Base-by-base conservation (phyloP, 2,113 vertebrate genomes). In the Columbina picui region DNA sequence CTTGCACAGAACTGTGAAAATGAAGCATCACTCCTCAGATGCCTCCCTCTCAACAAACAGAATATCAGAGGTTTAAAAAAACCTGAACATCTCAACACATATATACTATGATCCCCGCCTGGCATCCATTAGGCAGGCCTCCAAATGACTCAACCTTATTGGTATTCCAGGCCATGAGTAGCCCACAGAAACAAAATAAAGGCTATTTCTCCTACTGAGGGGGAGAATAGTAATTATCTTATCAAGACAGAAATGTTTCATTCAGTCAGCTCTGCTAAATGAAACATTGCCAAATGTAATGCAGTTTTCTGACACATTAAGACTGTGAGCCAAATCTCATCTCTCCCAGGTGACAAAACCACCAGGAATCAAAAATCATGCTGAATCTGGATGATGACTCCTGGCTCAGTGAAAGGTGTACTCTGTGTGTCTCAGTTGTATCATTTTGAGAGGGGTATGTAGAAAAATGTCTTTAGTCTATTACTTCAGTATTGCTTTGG, bases 71-170 rank as follows among this genome's bases (percentile, higher is more conserved):
- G 8, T 32, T 76, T 80, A 30, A 68, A 83, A 43, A 78, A 15
- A 29, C 1, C 9, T 32, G 0, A 7, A 6, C 3, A 25, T 36
- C 20, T 82, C 47, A 61, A 9, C 14, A 19, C 5, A 14, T 3
- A 1, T 15, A 8, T 76, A 3, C 30, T 69, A 22, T 4, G 16
- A 76, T 39, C 26, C 20, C 29, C 39, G 22, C 71, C 1, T 43
- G 7, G 2, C 21, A 60, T 47, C n/a, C 38, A 80, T 39, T 64
- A 49, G 34, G 14, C 29, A 73, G 26, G 11, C 12, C 15, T 86
- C 49, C 3, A 3, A 92, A 83, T 6, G 18, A n/a, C 16, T 65
- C 7, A 7, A 2, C 32, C 3, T 5, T 55, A 2, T 76, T 84
- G 52, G 26, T 73, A 86, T 88, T 90, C 57, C 59, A 86, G 38